Evolutionary conservation across 2,797 vertebrate species (phyloP).

Genomic region (Pagetopsis macropterus): DNA sequence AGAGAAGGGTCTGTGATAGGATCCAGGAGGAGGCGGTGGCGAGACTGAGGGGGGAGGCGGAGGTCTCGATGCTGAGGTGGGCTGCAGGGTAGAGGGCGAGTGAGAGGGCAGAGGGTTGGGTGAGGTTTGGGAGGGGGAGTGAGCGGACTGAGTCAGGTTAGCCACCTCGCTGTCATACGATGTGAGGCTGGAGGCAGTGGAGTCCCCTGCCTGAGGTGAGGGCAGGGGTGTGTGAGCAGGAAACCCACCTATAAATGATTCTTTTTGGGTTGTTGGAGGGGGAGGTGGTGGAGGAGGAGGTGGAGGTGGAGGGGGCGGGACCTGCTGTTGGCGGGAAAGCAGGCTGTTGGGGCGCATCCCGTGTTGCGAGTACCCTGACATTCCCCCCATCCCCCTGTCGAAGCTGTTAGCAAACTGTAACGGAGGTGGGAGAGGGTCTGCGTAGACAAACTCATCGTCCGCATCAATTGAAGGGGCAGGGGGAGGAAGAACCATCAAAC

Average conservation of each 20-base stretch:
- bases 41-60: slow-evolving; percentile 83
- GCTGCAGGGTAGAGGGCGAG: slow-evolving; percentile 78
- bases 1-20: slow-evolving; percentile 81
- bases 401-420: slow-evolving; percentile 94
- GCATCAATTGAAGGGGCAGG: slow-evolving; percentile 92
- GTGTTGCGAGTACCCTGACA: slow-evolving; percentile 71
- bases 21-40: slow-evolving; percentile 81
- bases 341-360: slow-evolving; percentile 63
- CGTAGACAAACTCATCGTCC: slow-evolving; percentile 92
- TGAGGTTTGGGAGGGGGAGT: slow-evolving; percentile 79
- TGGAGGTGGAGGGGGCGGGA: slow-evolving; percentile 68
- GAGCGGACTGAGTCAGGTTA: slow-evolving; percentile 89
- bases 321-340: slow-evolving; percentile 67
- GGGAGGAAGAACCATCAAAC: slow-evolving; percentile 90
- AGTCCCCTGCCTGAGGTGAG: slow-evolving; percentile 88
- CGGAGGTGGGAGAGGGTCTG: slow-evolving; percentile 91
- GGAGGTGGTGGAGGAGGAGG: slow-evolving; percentile 79
- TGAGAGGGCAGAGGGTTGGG: slow-evolving; percentile 76
- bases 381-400: slow-evolving; percentile 76
- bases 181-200: slow-evolving; percentile 92
- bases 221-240: slow-evolving; percentile 78
- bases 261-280: slow-evolving; percentile 77
- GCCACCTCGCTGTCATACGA: slow-evolving; percentile 96
- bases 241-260: slow-evolving; percentile 74
- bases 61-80: slow-evolving; percentile 59